phyloP scores from a whole-genome alignment of 2,797 vertebrate genomes.

The Artibeus jamaicensis region DNA sequence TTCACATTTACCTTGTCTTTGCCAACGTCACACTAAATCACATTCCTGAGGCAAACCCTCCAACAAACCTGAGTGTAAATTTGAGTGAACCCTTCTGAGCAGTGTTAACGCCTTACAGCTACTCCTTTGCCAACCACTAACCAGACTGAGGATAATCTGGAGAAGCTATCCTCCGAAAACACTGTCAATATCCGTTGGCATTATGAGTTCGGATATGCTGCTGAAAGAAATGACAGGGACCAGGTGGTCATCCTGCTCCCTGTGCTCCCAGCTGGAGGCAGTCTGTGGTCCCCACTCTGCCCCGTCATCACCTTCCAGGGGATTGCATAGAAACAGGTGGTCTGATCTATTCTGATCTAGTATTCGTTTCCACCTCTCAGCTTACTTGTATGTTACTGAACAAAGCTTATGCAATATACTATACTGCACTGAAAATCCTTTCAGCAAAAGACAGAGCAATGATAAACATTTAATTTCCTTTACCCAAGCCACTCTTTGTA shows the following conservation, averaged over 20 bases:
- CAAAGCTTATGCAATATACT: slow-evolving; percentile 37
- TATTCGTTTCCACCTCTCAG: slow-evolving; percentile 31
- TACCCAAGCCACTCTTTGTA: slow-evolving; percentile 12
- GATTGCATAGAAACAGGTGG: slow-evolving; percentile 2
- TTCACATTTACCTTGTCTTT: background rate
- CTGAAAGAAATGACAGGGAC: background rate
- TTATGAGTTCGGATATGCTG: background rate
- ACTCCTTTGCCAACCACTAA: background rate
- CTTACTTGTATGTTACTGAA: background rate
- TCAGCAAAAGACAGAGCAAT: background rate
- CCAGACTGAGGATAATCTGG: background rate
- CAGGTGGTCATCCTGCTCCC: background rate
- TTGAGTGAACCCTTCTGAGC: background rate
- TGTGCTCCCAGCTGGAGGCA: background rate
- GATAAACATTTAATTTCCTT: slow-evolving; percentile 28
- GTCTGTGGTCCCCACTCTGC: background rate
- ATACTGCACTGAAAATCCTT: slow-evolving; percentile 34
- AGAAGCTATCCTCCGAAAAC: background rate
- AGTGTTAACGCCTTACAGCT: background rate
- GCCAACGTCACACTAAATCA: background rate
- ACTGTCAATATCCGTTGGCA: background rate
- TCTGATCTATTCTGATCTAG: background rate
- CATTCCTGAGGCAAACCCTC: background rate
- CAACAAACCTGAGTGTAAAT: background rate
- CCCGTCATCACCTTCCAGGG: background rate